Evolutionary conservation across 2,113 vertebrate genomes (phyloP).

Genomic region (Microtus ochrogaster): DNA sequence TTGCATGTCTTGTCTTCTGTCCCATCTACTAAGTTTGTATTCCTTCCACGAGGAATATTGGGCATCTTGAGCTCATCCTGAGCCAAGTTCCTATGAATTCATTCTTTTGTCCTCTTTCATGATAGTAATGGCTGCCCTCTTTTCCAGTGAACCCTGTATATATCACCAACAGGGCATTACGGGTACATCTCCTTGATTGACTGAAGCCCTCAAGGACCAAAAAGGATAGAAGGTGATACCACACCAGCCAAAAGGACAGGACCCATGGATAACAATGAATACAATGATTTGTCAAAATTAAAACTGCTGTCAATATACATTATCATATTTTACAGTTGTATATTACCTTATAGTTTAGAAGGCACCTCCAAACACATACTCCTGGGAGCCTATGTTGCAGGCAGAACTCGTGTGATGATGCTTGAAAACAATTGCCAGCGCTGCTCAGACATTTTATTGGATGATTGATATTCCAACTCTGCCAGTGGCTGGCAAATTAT

Average conservation of each 20-base stretch:
- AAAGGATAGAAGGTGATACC: neutral
- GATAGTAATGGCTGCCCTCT: no score
- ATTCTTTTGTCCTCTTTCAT: no score
- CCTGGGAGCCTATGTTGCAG: neutral
- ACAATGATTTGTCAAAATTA: slow-evolving; percentile 11
- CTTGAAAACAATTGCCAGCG: neutral
- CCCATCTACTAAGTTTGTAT: no score
- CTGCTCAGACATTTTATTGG: neutral
- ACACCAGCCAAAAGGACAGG: neutral
- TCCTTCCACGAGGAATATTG: no score
- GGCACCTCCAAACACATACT: neutral
- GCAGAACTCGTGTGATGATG: neutral
- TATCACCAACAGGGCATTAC: no score
- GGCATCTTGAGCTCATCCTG: no score
- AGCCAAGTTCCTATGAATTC: no score
- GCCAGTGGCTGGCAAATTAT: neutral
- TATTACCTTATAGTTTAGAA: slow-evolving; percentile 1
- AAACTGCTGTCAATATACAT: neutral
- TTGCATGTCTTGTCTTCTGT: no score
- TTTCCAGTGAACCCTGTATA: no score
- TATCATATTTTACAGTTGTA: neutral
- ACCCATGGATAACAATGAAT: neutral
- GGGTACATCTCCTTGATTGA: no score
- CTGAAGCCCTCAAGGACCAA: neutral
- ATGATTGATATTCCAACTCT: neutral